phyloP scores from a whole-genome alignment of 2,888 invertebrate species.

The Lepidocyrtoides sp. region DNA sequence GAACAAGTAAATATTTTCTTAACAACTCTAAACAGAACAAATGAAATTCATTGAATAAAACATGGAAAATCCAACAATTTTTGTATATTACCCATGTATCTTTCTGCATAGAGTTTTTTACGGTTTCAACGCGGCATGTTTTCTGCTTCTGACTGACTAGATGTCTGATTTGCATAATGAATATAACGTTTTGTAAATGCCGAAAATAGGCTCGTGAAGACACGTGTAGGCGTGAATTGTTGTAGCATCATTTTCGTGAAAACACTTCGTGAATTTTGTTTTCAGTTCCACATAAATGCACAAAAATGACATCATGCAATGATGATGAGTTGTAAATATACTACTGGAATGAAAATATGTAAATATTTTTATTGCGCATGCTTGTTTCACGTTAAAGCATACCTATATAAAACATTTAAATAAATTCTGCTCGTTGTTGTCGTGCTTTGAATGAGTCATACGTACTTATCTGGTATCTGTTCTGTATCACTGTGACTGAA shows the following conservation, averaged over 20 bases:
- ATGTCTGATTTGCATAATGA: not conserved
- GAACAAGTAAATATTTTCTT: too few species aligned
- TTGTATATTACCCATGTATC: not conserved
- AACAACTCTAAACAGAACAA: too few species aligned
- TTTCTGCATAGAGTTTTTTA: not conserved
- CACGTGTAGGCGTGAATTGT: not conserved
- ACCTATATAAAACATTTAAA: too few species aligned
- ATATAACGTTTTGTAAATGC: not conserved
- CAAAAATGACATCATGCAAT: not conserved
- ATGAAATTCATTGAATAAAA: too few species aligned
- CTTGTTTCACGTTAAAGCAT: too few species aligned
- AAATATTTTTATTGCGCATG: conserved; percentile 1
- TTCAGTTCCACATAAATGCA: not conserved
- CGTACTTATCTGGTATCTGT: too few species aligned
- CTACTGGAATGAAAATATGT: not conserved
- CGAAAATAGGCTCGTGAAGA: not conserved
- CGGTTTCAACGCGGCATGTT: not conserved
- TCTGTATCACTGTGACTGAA: too few species aligned
- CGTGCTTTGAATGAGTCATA: too few species aligned
- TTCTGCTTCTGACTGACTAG: not conserved
- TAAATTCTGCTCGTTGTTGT: too few species aligned
- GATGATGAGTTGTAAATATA: not conserved
- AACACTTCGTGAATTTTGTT: not conserved
- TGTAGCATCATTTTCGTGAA: not conserved
- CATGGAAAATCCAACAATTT: not conserved